phyloP scores from a whole-genome alignment of 2,113 vertebrate genomes.

The Oncorhynchus masou region DNA sequence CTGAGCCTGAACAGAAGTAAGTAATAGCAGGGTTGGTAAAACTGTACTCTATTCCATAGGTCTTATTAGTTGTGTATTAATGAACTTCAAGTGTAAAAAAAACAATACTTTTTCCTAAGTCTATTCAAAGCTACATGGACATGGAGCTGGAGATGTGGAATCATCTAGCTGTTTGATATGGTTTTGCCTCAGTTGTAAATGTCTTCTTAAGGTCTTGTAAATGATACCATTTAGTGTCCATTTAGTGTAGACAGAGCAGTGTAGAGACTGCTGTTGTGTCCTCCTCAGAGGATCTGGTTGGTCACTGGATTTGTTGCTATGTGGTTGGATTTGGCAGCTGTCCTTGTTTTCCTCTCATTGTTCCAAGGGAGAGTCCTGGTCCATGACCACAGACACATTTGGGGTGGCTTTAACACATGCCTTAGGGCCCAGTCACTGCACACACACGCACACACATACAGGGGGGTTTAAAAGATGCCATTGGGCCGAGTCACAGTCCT shows the following conservation, averaged over 20 bases:
- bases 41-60: too few relatives aligned
- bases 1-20: too few relatives aligned
- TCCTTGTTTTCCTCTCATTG: constrained; percentile 67
- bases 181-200: constrained; percentile 39
- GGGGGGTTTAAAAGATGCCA: constrained; percentile 26
- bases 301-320: neutral
- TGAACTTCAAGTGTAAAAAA: too few relatives aligned
- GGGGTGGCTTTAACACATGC: constrained; percentile 67
- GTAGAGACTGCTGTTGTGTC: neutral
- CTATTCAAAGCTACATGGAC: too few relatives aligned
- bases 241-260: neutral
- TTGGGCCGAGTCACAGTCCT: constrained; percentile 59
- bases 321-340: constrained; percentile 57
- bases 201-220: neutral
- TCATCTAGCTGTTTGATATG: constrained; percentile 60
- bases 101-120: too few relatives aligned
- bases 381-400: constrained; percentile 53
- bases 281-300: neutral
- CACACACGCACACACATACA: too few relatives aligned
- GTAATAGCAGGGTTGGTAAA: constrained; percentile 5
- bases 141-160: constrained; percentile 16
- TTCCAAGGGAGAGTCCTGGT: constrained; percentile 30
- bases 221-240: too few relatives aligned
- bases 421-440: constrained; percentile 45
- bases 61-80: too few relatives aligned